Conservation (phyloP, 2,888 invertebrate genomes). For the Campoplex capitator region DNA sequence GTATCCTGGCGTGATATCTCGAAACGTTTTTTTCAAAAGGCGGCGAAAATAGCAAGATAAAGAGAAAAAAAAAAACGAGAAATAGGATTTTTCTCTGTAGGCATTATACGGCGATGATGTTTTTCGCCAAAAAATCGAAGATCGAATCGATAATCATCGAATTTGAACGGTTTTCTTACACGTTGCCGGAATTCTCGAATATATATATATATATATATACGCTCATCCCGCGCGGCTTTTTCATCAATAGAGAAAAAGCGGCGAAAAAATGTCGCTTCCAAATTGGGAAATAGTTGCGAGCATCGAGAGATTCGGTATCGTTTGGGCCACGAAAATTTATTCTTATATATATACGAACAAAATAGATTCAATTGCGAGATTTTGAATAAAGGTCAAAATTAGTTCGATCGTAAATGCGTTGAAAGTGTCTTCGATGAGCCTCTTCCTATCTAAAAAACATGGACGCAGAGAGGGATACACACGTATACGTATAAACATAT, state of each 20-base stretch:
- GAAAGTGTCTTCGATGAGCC: too few relatives aligned
- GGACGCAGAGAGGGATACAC: neutral
- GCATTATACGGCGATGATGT: neutral
- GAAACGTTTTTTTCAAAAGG: neutral
- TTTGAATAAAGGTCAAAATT: too few relatives aligned
- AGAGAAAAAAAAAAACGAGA: neutral
- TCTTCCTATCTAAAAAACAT: neutral
- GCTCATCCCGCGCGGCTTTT: neutral
- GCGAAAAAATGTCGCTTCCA: neutral
- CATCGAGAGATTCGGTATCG: too few relatives aligned
- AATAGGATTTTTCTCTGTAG: neutral
- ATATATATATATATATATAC: neutral
- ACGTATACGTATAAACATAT: neutral
- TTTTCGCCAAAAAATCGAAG: constrained; percentile 41
- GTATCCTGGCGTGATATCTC: constrained; percentile 72
- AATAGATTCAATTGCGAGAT: too few relatives aligned
- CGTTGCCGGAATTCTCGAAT: neutral
- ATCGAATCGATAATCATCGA: constrained; percentile 52
- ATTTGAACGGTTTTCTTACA: constrained; percentile 38
- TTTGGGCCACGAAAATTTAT: too few relatives aligned
- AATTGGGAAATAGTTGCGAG: too few relatives aligned
- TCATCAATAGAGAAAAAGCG: neutral
- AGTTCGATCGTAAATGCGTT: too few relatives aligned
- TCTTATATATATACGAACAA: too few relatives aligned
- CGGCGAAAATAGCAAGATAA: neutral